These are phyloP conservation scores for Tringa solitaria DNA, from an alignment of 2,113 vertebrate genomes.

Conservation along the genomic window DNA sequence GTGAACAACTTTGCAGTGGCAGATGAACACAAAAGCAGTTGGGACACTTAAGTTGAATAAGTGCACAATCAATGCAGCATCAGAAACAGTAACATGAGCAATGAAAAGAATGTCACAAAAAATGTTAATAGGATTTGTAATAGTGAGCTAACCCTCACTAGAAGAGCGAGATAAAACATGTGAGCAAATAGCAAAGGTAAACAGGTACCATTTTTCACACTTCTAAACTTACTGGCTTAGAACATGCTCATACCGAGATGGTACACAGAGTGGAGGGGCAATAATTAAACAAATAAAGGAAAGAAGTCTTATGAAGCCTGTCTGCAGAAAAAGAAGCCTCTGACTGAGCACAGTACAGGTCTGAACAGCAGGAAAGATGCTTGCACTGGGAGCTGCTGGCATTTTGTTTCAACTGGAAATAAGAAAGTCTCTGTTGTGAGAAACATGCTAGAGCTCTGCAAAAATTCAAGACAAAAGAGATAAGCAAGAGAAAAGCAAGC, in stretches of 20 bases:
- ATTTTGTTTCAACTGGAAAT: not conserved
- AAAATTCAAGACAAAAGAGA: not conserved
- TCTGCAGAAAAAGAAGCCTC: not conserved
- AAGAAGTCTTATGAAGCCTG: not conserved
- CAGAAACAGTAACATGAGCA: not conserved
- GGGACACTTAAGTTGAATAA: not conserved
- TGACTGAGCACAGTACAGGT: not conserved
- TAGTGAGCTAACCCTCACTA: not conserved
- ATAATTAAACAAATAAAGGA: not conserved
- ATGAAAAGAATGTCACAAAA: not conserved
- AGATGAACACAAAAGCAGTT: not conserved
- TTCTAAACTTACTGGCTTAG: not conserved
- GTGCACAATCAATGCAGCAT: not conserved
- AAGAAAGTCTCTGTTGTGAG: not conserved
- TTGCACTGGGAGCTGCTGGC: not conserved
- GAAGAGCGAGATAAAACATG: not conserved
- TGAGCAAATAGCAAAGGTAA: not conserved
- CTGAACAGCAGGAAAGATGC: not conserved
- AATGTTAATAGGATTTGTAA: rapidly evolving
- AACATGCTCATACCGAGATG: rapidly evolving
- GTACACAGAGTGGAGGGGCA: not conserved
- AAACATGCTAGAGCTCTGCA: not conserved
- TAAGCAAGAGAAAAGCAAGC: not conserved
- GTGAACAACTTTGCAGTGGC: not conserved
- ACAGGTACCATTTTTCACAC: not conserved